These are phyloP conservation scores for Caenorhabditis sp. DNA, from an alignment of 2,888 invertebrate species.

Conservation along the genomic window DNA sequence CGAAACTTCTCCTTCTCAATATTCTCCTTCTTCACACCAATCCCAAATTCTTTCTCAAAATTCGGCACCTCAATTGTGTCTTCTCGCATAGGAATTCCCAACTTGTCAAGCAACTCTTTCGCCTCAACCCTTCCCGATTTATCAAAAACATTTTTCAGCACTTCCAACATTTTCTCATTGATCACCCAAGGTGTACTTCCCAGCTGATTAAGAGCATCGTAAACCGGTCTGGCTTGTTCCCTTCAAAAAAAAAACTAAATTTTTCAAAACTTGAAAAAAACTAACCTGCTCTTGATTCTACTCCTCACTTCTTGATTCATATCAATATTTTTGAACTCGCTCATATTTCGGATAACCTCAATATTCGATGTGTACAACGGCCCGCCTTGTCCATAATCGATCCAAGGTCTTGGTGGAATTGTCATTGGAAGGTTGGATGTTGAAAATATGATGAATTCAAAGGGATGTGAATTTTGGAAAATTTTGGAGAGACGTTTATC, in stretches of 20 bases:
- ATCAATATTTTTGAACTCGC: slow-evolving; percentile 54
- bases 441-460: slow-evolving; percentile 58
- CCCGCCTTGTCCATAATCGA: slow-evolving; percentile 62
- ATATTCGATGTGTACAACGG: slow-evolving; percentile 51
- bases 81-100: slow-evolving; percentile 58
- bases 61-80: slow-evolving; percentile 51
- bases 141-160: slow-evolving; percentile 74
- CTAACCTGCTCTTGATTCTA: slow-evolving; percentile 12
- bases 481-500: slow-evolving; percentile 36
- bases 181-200: slow-evolving; percentile 90
- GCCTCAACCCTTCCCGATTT: slow-evolving; percentile 17
- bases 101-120: slow-evolving; percentile 43
- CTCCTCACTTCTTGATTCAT: slow-evolving; percentile 52
- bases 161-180: slow-evolving; percentile 80
- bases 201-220: slow-evolving; percentile 92
- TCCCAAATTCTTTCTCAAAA: slow-evolving; percentile 40
- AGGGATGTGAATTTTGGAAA: slow-evolving; percentile 49
- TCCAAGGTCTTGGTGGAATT: slow-evolving; percentile 68
- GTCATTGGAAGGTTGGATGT: slow-evolving; percentile 61
- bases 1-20: slow-evolving; percentile 47
- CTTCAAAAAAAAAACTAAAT: slow-evolving; percentile 7
- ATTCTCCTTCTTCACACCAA: slow-evolving; percentile 28
- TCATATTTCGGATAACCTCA: slow-evolving; percentile 48
- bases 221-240: slow-evolving; percentile 81
- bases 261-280: slow-evolving; percentile 1